These are phyloP conservation scores for Epinephelus lanceolatus DNA, from an alignment of 2,113 vertebrate species.

Conservation along the genomic window DNA sequence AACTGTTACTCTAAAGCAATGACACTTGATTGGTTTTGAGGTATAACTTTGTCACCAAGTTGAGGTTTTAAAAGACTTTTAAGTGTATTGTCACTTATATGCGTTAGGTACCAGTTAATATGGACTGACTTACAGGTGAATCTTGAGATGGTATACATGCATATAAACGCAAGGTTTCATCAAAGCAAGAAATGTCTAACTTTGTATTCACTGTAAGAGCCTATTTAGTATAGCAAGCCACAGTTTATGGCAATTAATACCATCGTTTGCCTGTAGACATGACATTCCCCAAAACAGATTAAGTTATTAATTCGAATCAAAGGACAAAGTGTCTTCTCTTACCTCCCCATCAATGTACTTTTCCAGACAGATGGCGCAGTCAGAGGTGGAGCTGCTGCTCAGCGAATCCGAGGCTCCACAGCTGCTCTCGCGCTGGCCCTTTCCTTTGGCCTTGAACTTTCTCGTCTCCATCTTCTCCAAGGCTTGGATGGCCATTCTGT, in stretches of 20 bases:
- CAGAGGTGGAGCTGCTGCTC: slow-evolving; percentile 96
- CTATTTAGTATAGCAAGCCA: background rate
- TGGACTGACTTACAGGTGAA: background rate
- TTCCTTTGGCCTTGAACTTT: slow-evolving; percentile 97
- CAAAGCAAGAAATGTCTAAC: background rate
- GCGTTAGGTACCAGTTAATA: background rate
- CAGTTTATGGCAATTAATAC: background rate
- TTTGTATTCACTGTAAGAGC: background rate
- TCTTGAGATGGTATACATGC: background rate
- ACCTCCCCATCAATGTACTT: slow-evolving; percentile 99
- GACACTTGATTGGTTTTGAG: background rate
- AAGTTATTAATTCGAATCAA: background rate
- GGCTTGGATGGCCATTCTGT: slow-evolving; percentile 96
- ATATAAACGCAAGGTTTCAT: background rate
- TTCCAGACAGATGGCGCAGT: slow-evolving; percentile 99
- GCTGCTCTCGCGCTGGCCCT: slow-evolving; percentile 91
- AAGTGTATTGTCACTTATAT: background rate
- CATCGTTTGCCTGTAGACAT: background rate
- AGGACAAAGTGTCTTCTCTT: slow-evolving; percentile 23
- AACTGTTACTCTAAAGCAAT: too few species aligned
- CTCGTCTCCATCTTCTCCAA: slow-evolving; percentile 99
- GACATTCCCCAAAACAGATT: background rate
- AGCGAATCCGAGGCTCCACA: slow-evolving; percentile 93
- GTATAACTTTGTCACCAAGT: background rate
- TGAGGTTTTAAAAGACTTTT: background rate